Conservation (phyloP, 2,888 invertebrate species). For the Dendrolimus pini region DNA sequence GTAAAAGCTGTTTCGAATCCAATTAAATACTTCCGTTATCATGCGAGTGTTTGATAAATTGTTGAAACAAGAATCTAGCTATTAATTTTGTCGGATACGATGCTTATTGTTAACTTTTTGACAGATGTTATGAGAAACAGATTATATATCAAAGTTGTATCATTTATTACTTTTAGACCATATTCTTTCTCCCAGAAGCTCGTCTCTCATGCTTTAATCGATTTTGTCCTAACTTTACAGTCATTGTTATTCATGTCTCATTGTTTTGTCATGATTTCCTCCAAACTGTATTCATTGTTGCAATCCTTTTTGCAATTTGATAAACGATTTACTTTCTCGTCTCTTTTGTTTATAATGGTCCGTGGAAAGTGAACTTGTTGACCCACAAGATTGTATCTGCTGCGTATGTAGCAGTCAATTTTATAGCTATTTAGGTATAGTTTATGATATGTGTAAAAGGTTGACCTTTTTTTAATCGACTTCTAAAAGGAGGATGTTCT, state of each 20-base stretch:
- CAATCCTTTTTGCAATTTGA: slow-evolving; percentile 26
- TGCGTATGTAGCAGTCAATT: neutral
- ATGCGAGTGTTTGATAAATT: slow-evolving; percentile 33
- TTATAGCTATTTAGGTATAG: neutral
- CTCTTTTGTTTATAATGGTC: neutral
- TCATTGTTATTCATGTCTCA: neutral
- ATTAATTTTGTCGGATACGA: no score
- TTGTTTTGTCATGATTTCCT: slow-evolving; percentile 20
- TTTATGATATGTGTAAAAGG: neutral
- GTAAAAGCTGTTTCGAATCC: slow-evolving; percentile 18
- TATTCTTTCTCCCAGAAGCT: slow-evolving; percentile 8
- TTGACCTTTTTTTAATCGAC: neutral
- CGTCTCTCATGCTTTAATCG: no score
- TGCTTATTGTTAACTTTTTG: no score
- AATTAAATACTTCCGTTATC: slow-evolving; percentile 40
- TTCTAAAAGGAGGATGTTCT: no score
- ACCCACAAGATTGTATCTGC: neutral
- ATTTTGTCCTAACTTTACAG: no score
- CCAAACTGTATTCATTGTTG: slow-evolving; percentile 40
- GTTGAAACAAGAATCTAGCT: slow-evolving; percentile 29
- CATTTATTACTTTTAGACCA: no score
- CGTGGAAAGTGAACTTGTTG: neutral
- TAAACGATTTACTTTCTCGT: slow-evolving; percentile 38
- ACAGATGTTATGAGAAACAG: no score
- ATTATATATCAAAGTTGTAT: no score